Base-by-base conservation (phyloP, 2,113 vertebrate genomes). In the Accipiter virgatus region DNA sequence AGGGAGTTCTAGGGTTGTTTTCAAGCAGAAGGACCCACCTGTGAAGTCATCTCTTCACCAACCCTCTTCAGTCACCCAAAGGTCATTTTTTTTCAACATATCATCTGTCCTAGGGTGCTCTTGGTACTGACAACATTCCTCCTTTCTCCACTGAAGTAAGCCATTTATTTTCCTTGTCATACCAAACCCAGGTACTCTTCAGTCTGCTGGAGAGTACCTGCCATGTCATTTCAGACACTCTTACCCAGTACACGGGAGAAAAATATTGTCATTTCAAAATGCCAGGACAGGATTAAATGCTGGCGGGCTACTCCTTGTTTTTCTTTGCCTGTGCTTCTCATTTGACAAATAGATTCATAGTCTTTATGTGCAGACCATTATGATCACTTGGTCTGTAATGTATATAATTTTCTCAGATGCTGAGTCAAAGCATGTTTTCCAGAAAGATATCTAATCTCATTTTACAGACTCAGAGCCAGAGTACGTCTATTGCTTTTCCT, bases 401-500 rank as follows among this genome's bases (percentile, higher is more conserved):
- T 70, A 58, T 52, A 56, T 65, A 26, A 96, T 95, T 96, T 95
- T 85, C 78, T 93, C 65, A 96, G 84, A 87, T 89, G 90, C 73
- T 85, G 66, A 96, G 78, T 95, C 56, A 87, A 93, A 96, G 36
- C 13, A 20, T 82, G 56, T 65, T 93, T 93, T 96, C 48, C 58
- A 90, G 77, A 91, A 89, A 47, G 79, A 93, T 65, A 80, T 52
- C 74, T 94, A 95, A 94, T 95, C 82, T 83, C 53, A 95, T 93
- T 97, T 96, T 85, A 80, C 81, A 85, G 53, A 73, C 66, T 68
- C 62, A 70, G 71, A 90, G 56, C 36, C 48, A 61, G 45, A 82
- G 45, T 15, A 0, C 4, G 5, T 94, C 45, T 92, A 72, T 72
- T 96, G 67, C 61, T 36, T 93, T 89, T 88, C 74, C 79, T 88